Evolutionary conservation across 2,797 vertebrate species (phyloP).

Genomic region (Sebastes cheni): DNA sequence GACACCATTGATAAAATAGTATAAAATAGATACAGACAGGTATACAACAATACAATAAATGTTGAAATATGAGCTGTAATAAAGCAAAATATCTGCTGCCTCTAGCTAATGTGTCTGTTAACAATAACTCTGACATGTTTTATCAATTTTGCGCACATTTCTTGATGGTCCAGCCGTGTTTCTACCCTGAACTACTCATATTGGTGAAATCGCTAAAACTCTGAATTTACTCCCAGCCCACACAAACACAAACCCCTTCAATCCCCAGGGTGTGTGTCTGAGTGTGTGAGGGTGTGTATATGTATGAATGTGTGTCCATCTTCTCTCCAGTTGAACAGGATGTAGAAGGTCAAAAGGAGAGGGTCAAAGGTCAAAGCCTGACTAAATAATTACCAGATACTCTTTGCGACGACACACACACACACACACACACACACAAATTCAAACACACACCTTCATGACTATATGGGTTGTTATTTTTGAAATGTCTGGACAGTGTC

Average conservation of each 20-base stretch:
- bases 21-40: not conserved
- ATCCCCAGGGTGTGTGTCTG: conserved; percentile 11
- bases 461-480: conserved; percentile 68
- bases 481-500: conserved; percentile 74
- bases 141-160: conserved; percentile 20
- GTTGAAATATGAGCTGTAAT: not conserved
- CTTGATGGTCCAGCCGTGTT: conserved; percentile 24
- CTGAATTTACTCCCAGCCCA: conserved; percentile 45
- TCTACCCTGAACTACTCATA: not conserved
- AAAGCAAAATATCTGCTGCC: not conserved
- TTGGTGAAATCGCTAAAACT: conserved; percentile 35
- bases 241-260: conserved; percentile 35
- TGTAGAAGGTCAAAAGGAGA: conserved; percentile 67
- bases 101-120: not conserved
- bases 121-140: not conserved
- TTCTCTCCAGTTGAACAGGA: conserved; percentile 70
- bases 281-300: conserved; percentile 44
- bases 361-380: conserved; percentile 75
- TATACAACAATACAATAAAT: too few relatives aligned
- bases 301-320: conserved; percentile 66
- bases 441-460: conserved; percentile 16
- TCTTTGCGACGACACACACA: conserved; percentile 47
- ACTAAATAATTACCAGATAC: conserved; percentile 82
- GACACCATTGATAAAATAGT: not conserved
- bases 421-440: conserved; percentile 38